Evolutionary conservation across 2,888 invertebrate species (phyloP), one percentile per base, ranked within the genome.

Genomic region (Schizaphis graminum): DNA sequence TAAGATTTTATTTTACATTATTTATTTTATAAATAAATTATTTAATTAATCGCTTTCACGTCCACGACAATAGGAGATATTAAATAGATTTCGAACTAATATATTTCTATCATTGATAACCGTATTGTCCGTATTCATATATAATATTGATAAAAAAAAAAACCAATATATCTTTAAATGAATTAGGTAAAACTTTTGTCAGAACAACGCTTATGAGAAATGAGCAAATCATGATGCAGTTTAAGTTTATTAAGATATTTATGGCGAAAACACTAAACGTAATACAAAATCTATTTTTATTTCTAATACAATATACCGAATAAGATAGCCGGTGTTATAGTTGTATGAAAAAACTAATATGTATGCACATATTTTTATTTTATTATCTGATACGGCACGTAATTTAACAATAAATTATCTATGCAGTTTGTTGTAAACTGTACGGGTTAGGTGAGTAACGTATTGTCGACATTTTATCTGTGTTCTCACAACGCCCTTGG

Each of bases 381-480:
- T 16, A 89, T 89, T 28, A 57, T 57, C 41, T 44, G 13, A 90
- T 24, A n/a, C 1, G 24, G 57, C 49, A 4, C 13, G 57, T n/a
- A 47, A 67, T 35, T 47, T 67, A 21, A 84, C 57, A 57, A 44
- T 13, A 47, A 47, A 57, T 41, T 84, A 85, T 28, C 47, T 35
- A 44, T 44, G 13, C 21, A 86, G 85, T 91, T 85, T 11, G 85
- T 24, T 57, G n/a, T 47, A 57, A 85, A 85, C 85, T 44, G n/a
- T 44, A 13, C 56, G n/a, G 57, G 21, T 85, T 21, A 8, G 44
- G 56, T 56, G 16, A 41, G 56, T 8, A 41, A 85, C 44, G 57
- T 24, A 85, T 47, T 47, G 56, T 84, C 21, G 26, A 28, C 24
- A 86, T n/a, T 91, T 91, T 85, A 91, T 91, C 47, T 85, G 57